phyloP scores from a whole-genome alignment of 2,888 invertebrate genomes.

The Tillus elongatus region DNA sequence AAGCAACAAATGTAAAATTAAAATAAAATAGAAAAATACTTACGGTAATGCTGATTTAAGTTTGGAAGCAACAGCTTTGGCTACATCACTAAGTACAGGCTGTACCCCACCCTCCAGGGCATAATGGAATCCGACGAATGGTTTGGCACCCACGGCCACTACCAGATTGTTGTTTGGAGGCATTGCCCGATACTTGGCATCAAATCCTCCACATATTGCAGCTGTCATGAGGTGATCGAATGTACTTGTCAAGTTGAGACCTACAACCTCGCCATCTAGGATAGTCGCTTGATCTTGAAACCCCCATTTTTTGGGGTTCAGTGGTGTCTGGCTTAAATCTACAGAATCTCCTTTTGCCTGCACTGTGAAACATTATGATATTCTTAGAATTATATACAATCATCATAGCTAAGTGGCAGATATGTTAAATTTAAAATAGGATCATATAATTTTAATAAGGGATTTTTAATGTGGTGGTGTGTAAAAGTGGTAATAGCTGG shows the following conservation, averaged over 20 bases:
- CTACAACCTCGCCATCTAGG: conserved; percentile 70
- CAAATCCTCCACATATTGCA: conserved; percentile 66
- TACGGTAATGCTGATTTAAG: conserved; percentile 71
- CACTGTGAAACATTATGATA: conserved; percentile 46
- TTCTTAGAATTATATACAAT: too few species aligned
- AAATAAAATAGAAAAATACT: too few species aligned
- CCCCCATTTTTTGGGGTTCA: conserved; percentile 80
- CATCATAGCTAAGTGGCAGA: too few species aligned
- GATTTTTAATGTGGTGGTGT: too few species aligned
- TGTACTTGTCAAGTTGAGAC: conserved; percentile 59
- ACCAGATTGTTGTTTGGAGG: conserved; percentile 70
- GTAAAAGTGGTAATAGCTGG: too few species aligned
- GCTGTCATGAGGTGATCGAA: conserved; percentile 83
- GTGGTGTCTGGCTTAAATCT: conserved; percentile 49
- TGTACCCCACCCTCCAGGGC: conserved; percentile 80
- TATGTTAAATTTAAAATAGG: too few species aligned
- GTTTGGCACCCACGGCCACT: conserved; percentile 68
- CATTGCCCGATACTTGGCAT: conserved; percentile 59
- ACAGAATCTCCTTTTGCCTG: conserved; percentile 59
- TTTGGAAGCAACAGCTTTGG: conserved; percentile 82
- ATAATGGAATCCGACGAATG: conserved; percentile 82
- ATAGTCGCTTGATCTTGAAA: conserved; percentile 66
- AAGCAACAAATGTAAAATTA: too few species aligned
- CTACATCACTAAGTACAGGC: conserved; percentile 81
- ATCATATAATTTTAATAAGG: too few species aligned